A percentile compares a stretch with the other conserved stretches of the same genome.
Evolutionary conservation across 2,113 vertebrate genomes (phyloP).

Genomic region (Oncorhynchus nerka): DNA sequence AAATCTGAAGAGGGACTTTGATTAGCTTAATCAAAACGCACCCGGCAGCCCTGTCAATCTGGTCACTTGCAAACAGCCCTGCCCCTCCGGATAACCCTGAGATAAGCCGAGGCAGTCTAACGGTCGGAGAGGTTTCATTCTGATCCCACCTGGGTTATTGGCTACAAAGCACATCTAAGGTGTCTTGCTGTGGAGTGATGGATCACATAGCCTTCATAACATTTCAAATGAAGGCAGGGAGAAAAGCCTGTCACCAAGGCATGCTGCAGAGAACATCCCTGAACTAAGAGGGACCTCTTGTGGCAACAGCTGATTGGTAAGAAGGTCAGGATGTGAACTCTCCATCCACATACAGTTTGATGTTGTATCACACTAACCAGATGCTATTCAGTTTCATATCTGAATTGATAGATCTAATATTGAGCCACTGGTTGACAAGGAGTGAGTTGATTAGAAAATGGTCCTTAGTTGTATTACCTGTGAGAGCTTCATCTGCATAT

Average conservation of each 20-base stretch:
- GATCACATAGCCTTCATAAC: neutral
- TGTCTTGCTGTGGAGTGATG: neutral
- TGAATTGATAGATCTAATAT: neutral
- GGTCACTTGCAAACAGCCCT: constrained; percentile 22
- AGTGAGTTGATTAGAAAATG: neutral
- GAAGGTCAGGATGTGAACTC: too few species aligned
- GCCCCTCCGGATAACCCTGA: constrained; percentile 23
- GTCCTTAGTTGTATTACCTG: constrained; percentile 76
- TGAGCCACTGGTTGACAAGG: neutral
- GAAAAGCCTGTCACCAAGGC: neutral
- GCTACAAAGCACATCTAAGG: neutral
- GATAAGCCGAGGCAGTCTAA: constrained; percentile 6
- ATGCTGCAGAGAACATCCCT: constrained; percentile 3
- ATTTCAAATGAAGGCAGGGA: too few species aligned
- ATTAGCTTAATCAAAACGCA: constrained; percentile 41
- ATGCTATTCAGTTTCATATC: neutral
- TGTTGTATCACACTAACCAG: too few species aligned
- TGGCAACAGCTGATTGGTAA: constrained; percentile 33
- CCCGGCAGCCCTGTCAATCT: constrained; percentile 28
- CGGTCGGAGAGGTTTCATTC: constrained; percentile 5
- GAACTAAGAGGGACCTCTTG: constrained; percentile 63
- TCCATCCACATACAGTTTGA: too few species aligned
- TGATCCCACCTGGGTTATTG: constrained; percentile 30
- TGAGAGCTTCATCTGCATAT: constrained; percentile 99
- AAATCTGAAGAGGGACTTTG: constrained; percentile 50